Conservation (phyloP, 2,113 vertebrate genomes). For the Campylorhamphus procurvoides region DNA sequence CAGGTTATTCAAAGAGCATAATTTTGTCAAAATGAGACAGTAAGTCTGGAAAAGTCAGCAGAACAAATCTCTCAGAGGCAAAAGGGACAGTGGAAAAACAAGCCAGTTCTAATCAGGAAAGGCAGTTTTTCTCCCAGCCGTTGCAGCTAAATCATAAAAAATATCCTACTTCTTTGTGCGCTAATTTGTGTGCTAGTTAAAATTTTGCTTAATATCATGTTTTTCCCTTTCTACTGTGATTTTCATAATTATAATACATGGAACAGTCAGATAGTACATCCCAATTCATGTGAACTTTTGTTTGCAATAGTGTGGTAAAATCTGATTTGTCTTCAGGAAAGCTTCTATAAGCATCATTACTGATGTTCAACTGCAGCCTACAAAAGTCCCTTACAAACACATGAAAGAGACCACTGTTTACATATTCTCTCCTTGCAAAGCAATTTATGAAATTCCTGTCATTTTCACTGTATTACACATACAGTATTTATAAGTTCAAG, state of each 20-base stretch:
- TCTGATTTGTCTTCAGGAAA: neutral
- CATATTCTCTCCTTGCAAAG: neutral
- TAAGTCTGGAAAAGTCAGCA: neutral
- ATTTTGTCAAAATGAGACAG: neutral
- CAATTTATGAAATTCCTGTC: neutral
- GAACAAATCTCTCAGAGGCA: neutral
- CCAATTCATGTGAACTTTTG: neutral
- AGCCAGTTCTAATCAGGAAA: neutral
- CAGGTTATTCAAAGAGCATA: neutral
- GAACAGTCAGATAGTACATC: neutral
- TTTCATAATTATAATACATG: neutral
- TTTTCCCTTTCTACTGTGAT: neutral
- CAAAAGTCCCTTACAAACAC: neutral
- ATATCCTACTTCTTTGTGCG: neutral
- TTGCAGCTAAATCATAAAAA: neutral
- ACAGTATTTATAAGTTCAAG: neutral
- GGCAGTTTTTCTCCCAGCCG: neutral
- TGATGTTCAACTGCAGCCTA: neutral
- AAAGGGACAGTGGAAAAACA: neutral
- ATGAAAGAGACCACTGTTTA: neutral
- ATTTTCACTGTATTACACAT: constrained; percentile 18
- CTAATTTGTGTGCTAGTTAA: neutral
- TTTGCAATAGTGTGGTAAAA: neutral
- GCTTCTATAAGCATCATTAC: neutral
- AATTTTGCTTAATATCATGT: neutral